Evolutionary conservation across 2,888 invertebrate genomes (phyloP), one percentile per base, ranked within the genome.

Genomic region (Dioctria rufipes): DNA sequence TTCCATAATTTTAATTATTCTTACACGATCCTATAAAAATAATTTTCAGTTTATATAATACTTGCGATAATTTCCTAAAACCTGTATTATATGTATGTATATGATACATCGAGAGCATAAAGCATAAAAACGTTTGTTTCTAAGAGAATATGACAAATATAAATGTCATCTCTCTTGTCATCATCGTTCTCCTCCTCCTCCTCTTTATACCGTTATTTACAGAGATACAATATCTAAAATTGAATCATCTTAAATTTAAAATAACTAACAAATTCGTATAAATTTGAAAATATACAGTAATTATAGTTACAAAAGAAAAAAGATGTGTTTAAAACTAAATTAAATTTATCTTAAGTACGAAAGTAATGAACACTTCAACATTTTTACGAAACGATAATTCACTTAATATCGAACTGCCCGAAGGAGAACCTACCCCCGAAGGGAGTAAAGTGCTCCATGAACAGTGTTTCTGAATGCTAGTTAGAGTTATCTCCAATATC

Each of bases 401-500:
- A 81, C 54, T 82, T 82, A 49, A 80, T 81, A 78, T 81, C 81
- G 51, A 81, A 81, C 82, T 82, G 82, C 60, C 80, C 82, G 80
- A 81, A 82, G 75, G 82, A 80, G 80, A 80, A 81, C 75, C 79
- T 80, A 58, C 80, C 77, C 13, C 80, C 80, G 5, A 69, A 98
- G 5, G 98, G 71, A 54, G 82, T 11, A 71, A 82, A 81, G 69
- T 82, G 81, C 78, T 82, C 82, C 98, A 88, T 98, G 98, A 65
- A 98, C 82, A 82, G 82, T 75, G 80, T 75, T 67, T 82, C 82
- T 82, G 82, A 82, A 82, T 82, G 90, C 90, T 86, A 84, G 88
- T 89, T 83, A 88, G 84, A 66, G 87, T 88, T 85, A 87, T 89
- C n/a, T 88, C 89, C 83, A 87, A 89, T 88, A 82, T 89, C 90